Evolutionary conservation across 2,113 vertebrate species (phyloP).

Genomic region (Cygnus buccinator): DNA sequence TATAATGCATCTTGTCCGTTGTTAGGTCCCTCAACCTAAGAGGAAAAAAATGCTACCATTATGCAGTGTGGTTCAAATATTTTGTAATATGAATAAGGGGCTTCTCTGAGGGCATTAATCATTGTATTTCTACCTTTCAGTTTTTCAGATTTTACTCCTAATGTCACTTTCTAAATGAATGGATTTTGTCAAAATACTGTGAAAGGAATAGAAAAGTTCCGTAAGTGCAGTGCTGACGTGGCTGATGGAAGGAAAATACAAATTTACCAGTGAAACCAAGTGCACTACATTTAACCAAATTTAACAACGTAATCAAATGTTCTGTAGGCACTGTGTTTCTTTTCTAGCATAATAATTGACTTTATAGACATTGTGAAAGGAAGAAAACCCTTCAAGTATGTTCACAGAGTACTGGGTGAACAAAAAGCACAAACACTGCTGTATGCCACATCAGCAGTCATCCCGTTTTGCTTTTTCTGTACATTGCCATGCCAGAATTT

Average conservation of each 20-base stretch:
- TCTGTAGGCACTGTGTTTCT: not conserved
- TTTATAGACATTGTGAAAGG: not conserved
- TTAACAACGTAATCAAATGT: not conserved
- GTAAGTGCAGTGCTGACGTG: not conserved
- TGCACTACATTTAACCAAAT: not conserved
- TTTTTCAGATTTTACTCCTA: not conserved
- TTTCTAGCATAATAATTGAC: not conserved
- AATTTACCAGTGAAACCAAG: not conserved
- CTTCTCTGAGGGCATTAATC: not conserved
- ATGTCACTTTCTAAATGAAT: not conserved
- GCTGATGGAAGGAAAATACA: not conserved
- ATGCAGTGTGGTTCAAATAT: not conserved
- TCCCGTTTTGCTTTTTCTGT: not conserved
- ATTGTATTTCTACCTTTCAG: not conserved
- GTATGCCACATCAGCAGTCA: not conserved
- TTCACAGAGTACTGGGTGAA: not conserved
- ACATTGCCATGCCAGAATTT: not conserved
- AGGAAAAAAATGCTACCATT: not conserved
- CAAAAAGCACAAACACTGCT: not conserved
- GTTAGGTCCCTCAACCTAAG: not conserved
- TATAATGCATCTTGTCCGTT: not conserved
- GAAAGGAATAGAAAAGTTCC: not conserved
- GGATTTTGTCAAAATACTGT: not conserved
- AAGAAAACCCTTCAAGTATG: not conserved
- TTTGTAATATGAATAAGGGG: not conserved